phyloP scores from a whole-genome alignment of 1,140 invertebrate species.

The Drosophila teissieri region DNA sequence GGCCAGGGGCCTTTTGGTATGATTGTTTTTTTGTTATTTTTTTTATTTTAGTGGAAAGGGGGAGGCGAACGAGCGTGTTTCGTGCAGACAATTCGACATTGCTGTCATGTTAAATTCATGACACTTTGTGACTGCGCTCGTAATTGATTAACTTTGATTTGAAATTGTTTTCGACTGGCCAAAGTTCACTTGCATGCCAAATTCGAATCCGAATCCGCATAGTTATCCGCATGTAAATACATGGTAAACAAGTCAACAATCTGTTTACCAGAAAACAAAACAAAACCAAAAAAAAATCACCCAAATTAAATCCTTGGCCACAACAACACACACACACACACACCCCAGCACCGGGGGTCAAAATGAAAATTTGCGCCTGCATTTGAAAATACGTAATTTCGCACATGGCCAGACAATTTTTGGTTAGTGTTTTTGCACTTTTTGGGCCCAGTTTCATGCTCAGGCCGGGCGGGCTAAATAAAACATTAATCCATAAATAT shows the following conservation, averaged over 20 bases:
- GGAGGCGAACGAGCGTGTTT: constrained; percentile 33
- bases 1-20: constrained; percentile 29
- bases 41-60: too few relatives aligned
- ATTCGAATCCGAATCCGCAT: constrained; percentile 11
- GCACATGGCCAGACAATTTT: constrained; percentile 45
- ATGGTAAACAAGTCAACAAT: constrained; percentile 51
- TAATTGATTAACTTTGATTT: constrained; percentile 81
- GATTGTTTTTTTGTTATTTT: constrained; percentile 1
- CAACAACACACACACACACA: constrained; percentile 6
- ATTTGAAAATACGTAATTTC: constrained; percentile 51
- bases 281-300: neutral
- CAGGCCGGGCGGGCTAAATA: constrained; percentile 23
- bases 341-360: constrained; percentile 10
- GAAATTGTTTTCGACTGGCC: constrained; percentile 40
- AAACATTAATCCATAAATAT: constrained; percentile 52
- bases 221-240: constrained; percentile 52
- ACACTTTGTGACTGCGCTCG: constrained; percentile 61
- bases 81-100: constrained; percentile 38
- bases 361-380: constrained; percentile 38
- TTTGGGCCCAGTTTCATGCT: neutral
- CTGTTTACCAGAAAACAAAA: constrained; percentile 21
- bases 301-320: constrained; percentile 39
- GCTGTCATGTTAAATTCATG: constrained; percentile 57
- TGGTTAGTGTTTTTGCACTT: neutral
- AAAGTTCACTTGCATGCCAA: constrained; percentile 37